Evolutionary conservation across 2,888 invertebrate species (phyloP).

Genomic region (Euzetes globulus): DNA sequence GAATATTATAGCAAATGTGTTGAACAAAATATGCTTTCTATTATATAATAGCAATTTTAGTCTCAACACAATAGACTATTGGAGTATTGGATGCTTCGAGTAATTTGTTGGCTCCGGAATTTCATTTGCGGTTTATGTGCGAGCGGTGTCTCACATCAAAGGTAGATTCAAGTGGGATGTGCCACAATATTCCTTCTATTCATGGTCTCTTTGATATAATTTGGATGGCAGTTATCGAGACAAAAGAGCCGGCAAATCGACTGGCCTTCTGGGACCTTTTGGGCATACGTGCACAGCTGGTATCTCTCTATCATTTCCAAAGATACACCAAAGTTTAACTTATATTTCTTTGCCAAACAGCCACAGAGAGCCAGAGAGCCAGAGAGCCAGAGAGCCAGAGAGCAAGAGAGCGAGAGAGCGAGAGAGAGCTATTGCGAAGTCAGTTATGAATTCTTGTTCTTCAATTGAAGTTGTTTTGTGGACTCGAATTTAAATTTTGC

Average conservation of each 20-base stretch:
- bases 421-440: not conserved
- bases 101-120: conserved; percentile 24
- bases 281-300: conserved; percentile 26
- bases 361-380: not conserved
- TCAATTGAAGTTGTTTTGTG: not conserved
- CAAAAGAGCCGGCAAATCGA: conserved; percentile 26
- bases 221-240: conserved; percentile 29
- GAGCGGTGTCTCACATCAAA: conserved; percentile 25
- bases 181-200: not conserved
- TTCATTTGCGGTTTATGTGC: conserved; percentile 17
- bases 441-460: not conserved
- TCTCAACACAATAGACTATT: conserved; percentile 1
- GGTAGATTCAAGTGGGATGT: conserved; percentile 21
- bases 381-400: conserved; percentile 2
- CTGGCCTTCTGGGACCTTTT: conserved; percentile 25
- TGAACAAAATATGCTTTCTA: conserved; percentile 8
- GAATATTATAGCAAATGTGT: not conserved
- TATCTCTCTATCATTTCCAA: conserved; percentile 16
- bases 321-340: not conserved
- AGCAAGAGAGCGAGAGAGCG: conserved; percentile 5
- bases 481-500: conserved; percentile 9
- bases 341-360: conserved; percentile 3
- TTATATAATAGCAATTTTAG: conserved; percentile 16
- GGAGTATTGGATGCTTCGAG: conserved; percentile 9
- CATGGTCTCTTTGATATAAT: conserved; percentile 25